These are phyloP conservation scores for Paraescarpia echinospica DNA, from an alignment of 1,140 invertebrate genomes.

Conservation along the genomic window DNA sequence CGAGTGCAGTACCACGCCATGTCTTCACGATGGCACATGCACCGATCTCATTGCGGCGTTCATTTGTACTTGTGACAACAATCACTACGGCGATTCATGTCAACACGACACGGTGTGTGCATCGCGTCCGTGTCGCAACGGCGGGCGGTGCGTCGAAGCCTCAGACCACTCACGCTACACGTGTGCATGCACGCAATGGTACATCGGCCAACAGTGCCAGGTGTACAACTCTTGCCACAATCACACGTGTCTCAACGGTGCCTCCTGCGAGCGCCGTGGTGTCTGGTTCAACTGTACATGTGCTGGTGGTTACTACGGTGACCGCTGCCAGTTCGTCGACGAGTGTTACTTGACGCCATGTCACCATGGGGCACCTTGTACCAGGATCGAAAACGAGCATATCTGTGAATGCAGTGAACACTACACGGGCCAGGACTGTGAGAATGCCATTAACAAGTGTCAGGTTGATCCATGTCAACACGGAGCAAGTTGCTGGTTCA, in stretches of 20 bases:
- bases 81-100: conserved; percentile 13
- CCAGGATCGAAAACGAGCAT: conserved; percentile 20
- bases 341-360: conserved; percentile 29
- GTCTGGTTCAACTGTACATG: conserved; percentile 41
- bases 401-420: conserved; percentile 17
- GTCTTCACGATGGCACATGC: conserved; percentile 46
- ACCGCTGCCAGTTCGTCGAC: conserved; percentile 36
- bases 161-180: conserved; percentile 32
- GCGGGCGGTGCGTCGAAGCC: conserved; percentile 37
- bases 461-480: conserved; percentile 26
- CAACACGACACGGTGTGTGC: conserved; percentile 73
- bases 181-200: conserved; percentile 37
- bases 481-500: conserved; percentile 29
- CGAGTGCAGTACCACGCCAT: conserved; percentile 43
- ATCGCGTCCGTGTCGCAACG: conserved; percentile 67
- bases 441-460: conserved; percentile 27
- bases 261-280: conserved; percentile 72
- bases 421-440: conserved; percentile 26
- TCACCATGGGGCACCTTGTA: conserved; percentile 30
- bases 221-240: conserved; percentile 21
- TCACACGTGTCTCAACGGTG: conserved; percentile 72
- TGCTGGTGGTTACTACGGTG: conserved; percentile 39
- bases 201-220: conserved; percentile 34
- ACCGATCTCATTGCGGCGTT: conserved; percentile 26
- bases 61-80: conserved; percentile 15